Percentiles rank a stretch among this genome's conserved stretches.
phyloP scores from a whole-genome alignment of 2,888 invertebrate genomes.

The Anarsia innoxiella region DNA sequence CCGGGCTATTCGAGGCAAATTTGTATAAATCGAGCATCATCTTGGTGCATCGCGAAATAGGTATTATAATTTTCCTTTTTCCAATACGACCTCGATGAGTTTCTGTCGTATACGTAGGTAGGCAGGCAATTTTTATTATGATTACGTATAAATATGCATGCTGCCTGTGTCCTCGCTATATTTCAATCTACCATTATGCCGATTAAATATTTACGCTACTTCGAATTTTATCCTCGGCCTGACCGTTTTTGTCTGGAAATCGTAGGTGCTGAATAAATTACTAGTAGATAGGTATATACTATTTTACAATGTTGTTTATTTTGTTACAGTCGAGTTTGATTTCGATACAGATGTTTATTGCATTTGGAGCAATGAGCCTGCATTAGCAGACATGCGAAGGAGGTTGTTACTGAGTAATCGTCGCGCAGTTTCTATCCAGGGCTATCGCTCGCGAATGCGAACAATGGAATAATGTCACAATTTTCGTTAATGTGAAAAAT shows the following conservation, averaged over 20 bases:
- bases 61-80: constrained; percentile 3
- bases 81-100: neutral
- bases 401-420: constrained; percentile 38
- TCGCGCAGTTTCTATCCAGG: constrained; percentile 20
- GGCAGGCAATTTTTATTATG: too few species aligned
- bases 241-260: neutral
- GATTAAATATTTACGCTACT: neutral
- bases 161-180: too few species aligned
- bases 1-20: constrained; percentile 5
- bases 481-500: too few species aligned
- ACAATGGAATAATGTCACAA: too few species aligned
- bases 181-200: too few species aligned
- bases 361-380: constrained; percentile 28
- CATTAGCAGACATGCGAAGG: constrained; percentile 32
- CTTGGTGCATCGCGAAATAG: constrained; percentile 1
- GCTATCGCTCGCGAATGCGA: constrained; percentile 13
- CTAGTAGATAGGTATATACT: constrained; percentile 18
- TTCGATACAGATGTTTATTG: constrained; percentile 32
- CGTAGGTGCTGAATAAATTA: constrained; percentile 7
- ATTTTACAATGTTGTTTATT: constrained; percentile 16
- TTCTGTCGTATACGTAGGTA: constrained; percentile 5
- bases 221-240: constrained; percentile 1
- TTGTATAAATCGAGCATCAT: constrained; percentile 9
- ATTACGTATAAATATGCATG: neutral
- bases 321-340: constrained; percentile 23